phyloP scores from a whole-genome alignment of 30 jellyfish, hydroid and myxozoan genomes.

The Aurelia sp. region DNA sequence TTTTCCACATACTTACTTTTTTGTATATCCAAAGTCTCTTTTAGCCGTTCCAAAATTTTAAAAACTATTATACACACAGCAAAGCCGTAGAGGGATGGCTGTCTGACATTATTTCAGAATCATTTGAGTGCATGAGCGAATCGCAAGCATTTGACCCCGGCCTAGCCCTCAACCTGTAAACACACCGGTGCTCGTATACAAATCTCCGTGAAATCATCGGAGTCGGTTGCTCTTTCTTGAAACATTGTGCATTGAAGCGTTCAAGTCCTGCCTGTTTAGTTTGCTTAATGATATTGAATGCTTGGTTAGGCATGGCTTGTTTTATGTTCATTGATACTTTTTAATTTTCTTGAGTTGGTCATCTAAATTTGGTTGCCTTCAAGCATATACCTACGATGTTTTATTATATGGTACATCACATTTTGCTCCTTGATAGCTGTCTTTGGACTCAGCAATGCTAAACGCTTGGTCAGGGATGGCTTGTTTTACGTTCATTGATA shows the following conservation, averaged over 20 bases:
- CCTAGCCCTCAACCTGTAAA: slow-evolving; percentile 58
- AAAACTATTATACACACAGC: slow-evolving; percentile 26
- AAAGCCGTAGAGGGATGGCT: slow-evolving; percentile 43
- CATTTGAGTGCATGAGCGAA: slow-evolving; percentile 73
- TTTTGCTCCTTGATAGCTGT: too few relatives aligned
- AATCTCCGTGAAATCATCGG: slow-evolving; percentile 50
- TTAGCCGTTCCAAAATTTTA: slow-evolving; percentile 45
- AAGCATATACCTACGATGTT: too few relatives aligned
- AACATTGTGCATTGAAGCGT: slow-evolving; percentile 49
- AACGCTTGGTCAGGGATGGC: too few relatives aligned
- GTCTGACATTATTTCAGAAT: slow-evolving; percentile 59
- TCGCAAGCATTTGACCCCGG: slow-evolving; percentile 74
- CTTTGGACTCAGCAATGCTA: too few relatives aligned
- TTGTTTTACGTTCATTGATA: too few relatives aligned
- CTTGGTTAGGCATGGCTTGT: slow-evolving; percentile 28
- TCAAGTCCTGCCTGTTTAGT: slow-evolving; percentile 6
- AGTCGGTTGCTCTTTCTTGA: slow-evolving; percentile 23
- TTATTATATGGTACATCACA: too few relatives aligned
- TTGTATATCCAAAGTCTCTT: slow-evolving; percentile 3
- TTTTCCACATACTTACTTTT: slow-evolving; percentile 19
- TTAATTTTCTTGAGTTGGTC: too few relatives aligned
- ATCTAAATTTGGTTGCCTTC: too few relatives aligned
- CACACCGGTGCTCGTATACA: slow-evolving; percentile 53
- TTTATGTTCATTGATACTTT: too few relatives aligned
- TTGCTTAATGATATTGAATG: slow-evolving; percentile 17